Conservation (phyloP, 2,888 invertebrate species). For the Drosophila paracracens region DNA sequence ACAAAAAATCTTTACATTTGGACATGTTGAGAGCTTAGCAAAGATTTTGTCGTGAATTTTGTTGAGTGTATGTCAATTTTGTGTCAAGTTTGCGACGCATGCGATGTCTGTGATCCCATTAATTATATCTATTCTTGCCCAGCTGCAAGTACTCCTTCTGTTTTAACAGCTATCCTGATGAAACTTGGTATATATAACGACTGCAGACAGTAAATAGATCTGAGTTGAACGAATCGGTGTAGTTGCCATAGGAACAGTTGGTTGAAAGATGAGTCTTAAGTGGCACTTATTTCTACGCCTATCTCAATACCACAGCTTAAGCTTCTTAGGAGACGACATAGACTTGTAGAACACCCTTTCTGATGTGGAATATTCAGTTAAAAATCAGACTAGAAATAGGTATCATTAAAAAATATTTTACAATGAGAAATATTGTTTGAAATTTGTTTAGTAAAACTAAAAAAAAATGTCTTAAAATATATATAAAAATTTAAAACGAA, state of each 20-base stretch:
- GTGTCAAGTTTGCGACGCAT: neutral
- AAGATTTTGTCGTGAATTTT: neutral
- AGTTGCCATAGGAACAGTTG: too few species aligned
- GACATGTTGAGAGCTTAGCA: neutral
- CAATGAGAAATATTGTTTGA: neutral
- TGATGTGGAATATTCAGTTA: neutral
- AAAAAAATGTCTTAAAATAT: too few species aligned
- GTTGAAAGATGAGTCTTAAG: too few species aligned
- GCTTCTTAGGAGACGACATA: accelerated
- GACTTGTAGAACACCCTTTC: neutral
- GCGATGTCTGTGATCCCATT: neutral
- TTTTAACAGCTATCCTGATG: neutral
- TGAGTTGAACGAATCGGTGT: neutral
- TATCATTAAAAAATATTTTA: neutral
- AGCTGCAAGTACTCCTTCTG: neutral
- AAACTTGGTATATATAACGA: neutral
- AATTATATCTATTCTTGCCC: neutral
- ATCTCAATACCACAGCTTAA: too few species aligned
- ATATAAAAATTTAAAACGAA: too few species aligned
- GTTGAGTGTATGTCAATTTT: neutral
- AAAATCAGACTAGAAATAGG: neutral
- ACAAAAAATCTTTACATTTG: neutral
- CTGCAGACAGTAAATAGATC: neutral
- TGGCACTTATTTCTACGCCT: too few species aligned
- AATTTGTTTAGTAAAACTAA: too few species aligned